Evolutionary conservation across 2,797 vertebrate species (phyloP).

Genomic region (Siniperca undulata): DNA sequence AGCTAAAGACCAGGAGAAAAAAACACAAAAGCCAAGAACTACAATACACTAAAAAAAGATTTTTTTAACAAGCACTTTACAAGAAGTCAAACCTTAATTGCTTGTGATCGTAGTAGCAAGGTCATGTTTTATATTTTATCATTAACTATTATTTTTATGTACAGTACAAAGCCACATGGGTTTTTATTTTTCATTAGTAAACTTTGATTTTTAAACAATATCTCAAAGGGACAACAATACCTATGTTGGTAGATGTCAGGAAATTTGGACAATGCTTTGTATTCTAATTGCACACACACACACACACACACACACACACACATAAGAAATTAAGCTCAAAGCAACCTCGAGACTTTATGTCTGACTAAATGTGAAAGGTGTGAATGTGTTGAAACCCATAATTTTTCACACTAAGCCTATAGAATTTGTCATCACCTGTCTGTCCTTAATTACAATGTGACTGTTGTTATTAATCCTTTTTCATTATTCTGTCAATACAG

Average conservation of each 20-base stretch:
- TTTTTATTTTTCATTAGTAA: conserved; percentile 65
- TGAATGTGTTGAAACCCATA: conserved; percentile 58
- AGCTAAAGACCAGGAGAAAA: conserved; percentile 69
- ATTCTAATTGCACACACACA: conserved; percentile 38
- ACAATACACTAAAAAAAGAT: conserved; percentile 64
- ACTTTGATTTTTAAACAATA: conserved; percentile 43
- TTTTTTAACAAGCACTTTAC: conserved; percentile 90
- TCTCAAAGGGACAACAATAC: conserved; percentile 78
- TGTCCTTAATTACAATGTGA: conserved; percentile 43
- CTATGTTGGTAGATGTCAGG: conserved; percentile 36
- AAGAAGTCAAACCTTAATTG: conserved; percentile 80
- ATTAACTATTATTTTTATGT: conserved; percentile 76
- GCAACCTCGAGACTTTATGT: conserved; percentile 55
- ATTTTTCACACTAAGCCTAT: conserved; percentile 40
- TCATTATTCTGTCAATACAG: conserved; percentile 26
- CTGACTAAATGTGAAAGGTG: conserved; percentile 78
- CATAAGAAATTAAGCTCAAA: conserved; percentile 39
- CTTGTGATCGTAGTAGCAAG: conserved; percentile 82
- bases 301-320: conserved; percentile 24
- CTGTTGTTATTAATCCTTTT: conserved; percentile 25
- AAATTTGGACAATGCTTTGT: conserved; percentile 51
- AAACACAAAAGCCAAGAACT: conserved; percentile 75
- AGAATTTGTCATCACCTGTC: conserved; percentile 17
- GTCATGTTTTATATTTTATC: conserved; percentile 82
- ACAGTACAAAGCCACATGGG: conserved; percentile 66